Percentiles rank a stretch among this genome's conserved stretches.
These are phyloP conservation scores for Sphenopsis melanotis DNA, from an alignment of 2,797 vertebrate species.

Conservation along the genomic window DNA sequence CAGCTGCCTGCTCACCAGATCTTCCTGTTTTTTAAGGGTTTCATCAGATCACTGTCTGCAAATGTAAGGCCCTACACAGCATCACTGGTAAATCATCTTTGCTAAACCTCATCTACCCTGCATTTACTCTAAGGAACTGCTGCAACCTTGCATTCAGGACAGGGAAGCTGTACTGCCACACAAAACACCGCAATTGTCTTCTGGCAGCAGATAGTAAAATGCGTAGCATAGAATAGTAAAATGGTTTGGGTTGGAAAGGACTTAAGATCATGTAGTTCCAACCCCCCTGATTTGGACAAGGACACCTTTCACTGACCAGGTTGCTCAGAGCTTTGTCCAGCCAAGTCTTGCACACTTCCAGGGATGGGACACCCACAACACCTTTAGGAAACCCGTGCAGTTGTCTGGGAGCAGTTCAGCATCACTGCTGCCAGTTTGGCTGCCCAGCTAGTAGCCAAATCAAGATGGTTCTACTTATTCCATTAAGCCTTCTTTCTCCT, in stretches of 20 bases:
- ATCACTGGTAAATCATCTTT: background rate
- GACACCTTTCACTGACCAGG: background rate
- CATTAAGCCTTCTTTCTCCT: background rate
- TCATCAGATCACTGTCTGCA: background rate
- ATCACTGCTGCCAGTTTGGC: background rate
- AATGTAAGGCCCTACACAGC: background rate
- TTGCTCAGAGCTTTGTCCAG: background rate
- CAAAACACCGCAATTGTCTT: background rate
- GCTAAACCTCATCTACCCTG: background rate
- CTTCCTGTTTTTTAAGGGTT: background rate
- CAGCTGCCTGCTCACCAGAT: background rate
- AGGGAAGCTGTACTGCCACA: background rate
- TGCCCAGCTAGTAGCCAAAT: background rate
- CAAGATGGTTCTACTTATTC: background rate
- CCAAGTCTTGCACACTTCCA: background rate
- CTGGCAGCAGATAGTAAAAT: background rate
- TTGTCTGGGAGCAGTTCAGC: background rate
- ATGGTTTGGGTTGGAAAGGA: background rate
- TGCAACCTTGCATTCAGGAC: background rate
- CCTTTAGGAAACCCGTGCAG: background rate
- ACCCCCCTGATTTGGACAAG: too few species aligned
- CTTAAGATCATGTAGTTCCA: background rate
- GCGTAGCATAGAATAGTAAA: background rate
- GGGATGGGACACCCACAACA: background rate
- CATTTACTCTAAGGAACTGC: background rate